These are phyloP conservation scores for Astur gentilis DNA, from an alignment of 2,113 vertebrate genomes.

Conservation along the genomic window DNA sequence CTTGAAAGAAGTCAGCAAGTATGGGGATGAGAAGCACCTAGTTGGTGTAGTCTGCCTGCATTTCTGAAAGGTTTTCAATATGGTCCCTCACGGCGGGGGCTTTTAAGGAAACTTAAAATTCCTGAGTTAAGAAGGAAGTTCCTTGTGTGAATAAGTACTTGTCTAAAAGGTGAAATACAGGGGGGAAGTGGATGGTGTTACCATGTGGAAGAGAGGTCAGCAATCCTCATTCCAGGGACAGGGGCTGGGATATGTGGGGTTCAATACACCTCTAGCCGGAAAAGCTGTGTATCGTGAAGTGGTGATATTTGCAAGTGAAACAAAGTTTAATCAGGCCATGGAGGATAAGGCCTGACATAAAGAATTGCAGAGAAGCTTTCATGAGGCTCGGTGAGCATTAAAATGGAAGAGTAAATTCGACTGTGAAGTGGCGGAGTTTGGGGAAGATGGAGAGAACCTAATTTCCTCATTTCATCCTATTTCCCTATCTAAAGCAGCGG, in stretches of 20 bases:
- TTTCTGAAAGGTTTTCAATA: background rate
- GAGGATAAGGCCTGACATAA: background rate
- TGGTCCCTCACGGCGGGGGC: accelerated
- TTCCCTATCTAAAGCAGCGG: background rate
- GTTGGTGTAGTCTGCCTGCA: background rate
- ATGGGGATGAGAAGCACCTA: background rate
- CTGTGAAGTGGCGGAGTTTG: background rate
- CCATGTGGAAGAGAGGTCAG: background rate
- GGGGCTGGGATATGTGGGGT: background rate
- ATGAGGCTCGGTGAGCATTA: background rate
- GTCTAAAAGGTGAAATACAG: background rate
- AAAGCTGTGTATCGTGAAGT: accelerated
- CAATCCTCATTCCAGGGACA: background rate
- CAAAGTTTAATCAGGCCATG: background rate
- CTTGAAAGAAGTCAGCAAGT: background rate
- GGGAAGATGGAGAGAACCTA: background rate
- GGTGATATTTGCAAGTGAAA: background rate
- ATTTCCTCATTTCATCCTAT: background rate
- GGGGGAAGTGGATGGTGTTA: background rate
- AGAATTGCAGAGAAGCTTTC: background rate
- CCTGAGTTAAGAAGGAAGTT: background rate
- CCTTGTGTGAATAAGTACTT: background rate
- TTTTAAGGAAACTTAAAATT: background rate
- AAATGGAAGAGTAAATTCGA: background rate
- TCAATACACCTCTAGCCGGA: background rate